Evolutionary conservation across 2,888 invertebrate species (phyloP).

Genomic region (Limnephilus rhombicus): DNA sequence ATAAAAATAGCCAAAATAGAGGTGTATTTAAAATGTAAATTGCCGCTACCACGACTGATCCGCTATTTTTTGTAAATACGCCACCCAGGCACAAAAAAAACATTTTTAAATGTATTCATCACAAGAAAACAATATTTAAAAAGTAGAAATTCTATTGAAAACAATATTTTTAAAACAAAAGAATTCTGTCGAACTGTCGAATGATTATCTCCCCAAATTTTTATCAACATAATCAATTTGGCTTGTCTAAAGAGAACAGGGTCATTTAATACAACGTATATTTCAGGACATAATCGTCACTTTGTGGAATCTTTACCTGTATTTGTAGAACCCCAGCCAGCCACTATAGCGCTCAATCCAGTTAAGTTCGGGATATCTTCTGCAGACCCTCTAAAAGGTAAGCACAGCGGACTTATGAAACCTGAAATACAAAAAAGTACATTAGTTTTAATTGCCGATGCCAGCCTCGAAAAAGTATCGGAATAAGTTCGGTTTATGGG

Average conservation of each 20-base stretch:
- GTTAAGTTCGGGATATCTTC: conserved; percentile 58
- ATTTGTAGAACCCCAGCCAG: conserved; percentile 74
- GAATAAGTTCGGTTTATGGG: too few relatives aligned
- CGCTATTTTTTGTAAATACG: too few relatives aligned
- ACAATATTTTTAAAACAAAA: background rate
- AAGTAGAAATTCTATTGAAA: background rate
- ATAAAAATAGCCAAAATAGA: too few relatives aligned
- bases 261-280: background rate
- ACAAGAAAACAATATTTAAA: background rate
- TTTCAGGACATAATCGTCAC: background rate
- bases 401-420: conserved; percentile 73
- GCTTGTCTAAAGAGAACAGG: background rate
- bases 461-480: background rate
- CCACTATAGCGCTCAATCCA: conserved; percentile 68
- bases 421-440: conserved; percentile 56
- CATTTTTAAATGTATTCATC: background rate
- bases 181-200: background rate
- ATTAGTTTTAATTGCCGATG: background rate
- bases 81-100: background rate
- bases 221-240: background rate
- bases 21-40: too few relatives aligned
- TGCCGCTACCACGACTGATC: too few relatives aligned
- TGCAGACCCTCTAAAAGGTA: conserved; percentile 71
- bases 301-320: conserved; percentile 55
- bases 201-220: background rate